These are phyloP conservation scores for Pediacus dermestoides DNA, from an alignment of 2,888 invertebrate genomes.

Conservation along the genomic window DNA sequence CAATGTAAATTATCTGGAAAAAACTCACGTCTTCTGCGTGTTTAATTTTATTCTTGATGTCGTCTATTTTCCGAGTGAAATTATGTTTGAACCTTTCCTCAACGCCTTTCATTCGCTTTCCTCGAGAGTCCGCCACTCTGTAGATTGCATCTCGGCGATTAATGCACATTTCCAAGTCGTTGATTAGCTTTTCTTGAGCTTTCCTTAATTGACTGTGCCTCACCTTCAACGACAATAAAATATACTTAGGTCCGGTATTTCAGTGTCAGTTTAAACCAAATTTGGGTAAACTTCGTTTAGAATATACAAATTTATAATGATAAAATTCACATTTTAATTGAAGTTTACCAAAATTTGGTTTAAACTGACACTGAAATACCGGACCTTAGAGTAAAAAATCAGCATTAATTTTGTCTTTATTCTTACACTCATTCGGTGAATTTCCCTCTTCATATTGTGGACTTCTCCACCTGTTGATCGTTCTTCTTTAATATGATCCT, in stretches of 20 bases:
- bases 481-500: constrained; percentile 64
- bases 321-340: too few species aligned
- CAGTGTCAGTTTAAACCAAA: too few species aligned
- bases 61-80: constrained; percentile 57
- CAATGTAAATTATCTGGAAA: too few species aligned
- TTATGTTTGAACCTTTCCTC: constrained; percentile 52
- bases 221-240: constrained; percentile 38
- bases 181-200: constrained; percentile 58
- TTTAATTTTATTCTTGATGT: constrained; percentile 57
- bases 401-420: too few species aligned
- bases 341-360: too few species aligned
- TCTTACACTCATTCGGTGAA: constrained; percentile 79
- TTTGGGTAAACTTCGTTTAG: too few species aligned
- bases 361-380: too few species aligned
- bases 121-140: constrained; percentile 55
- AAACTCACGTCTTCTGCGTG: constrained; percentile 50
- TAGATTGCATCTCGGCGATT: constrained; percentile 62
- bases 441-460: constrained; percentile 73
- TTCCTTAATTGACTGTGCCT: constrained; percentile 52
- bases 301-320: too few species aligned
- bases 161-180: constrained; percentile 64
- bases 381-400: too few species aligned
- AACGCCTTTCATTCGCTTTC: constrained; percentile 48
- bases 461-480: constrained; percentile 66
- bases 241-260: too few species aligned